Base-by-base conservation (phyloP, 2,797 vertebrate species). In the Astyanax mexicanus region DNA sequence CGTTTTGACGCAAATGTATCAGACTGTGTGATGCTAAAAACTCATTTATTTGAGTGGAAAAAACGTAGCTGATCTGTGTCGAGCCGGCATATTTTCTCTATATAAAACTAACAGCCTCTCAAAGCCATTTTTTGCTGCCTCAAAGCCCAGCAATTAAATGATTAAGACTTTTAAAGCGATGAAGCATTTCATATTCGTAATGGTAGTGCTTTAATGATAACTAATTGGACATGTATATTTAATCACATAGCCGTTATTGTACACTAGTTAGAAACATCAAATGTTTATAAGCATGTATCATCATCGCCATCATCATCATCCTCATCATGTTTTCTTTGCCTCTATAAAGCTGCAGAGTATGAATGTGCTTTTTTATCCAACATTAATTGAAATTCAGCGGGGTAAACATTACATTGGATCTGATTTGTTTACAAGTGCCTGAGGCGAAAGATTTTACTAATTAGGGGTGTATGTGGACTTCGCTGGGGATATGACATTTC, bases 361-460 rank as follows among this genome's bases (percentile, higher is more conserved):
- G 77, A 78, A 74, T 21, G 19, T 77, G 60, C 6, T 58, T 73
- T n/a, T 81, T 91, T 88, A 89, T 74, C 84, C 85, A 62, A 74
- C 13, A 73, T 84, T 88, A 86, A 89, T 90, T 89, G 80, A 85
- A 89, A 89, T 89, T 87, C 66, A 27, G 27, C 69, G 4, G 87
- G 87, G 87, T 90, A 86, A 89, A 83, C 35, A 21, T 67, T 74
- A 77, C 60, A 89, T 88, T 87, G 84, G 69, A 87, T 90, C 84
- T 85, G 19, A 88, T 87, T 90, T 92, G 88, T 90, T 88, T 89
- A 87, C 89, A 87, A 72, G 74, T 37, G 84, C 89, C 87, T 57
- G 51, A 64, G 88, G 89, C 84, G 68, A 84, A 85, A 83, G 35
- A 86, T 82, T 84, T 82, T 65, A 81, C 81, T 89, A 89, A 91